Evolutionary conservation across 2,113 vertebrate genomes (phyloP), one percentile per base, ranked within the genome.

Genomic region (Planiliza haematocheilus): DNA sequence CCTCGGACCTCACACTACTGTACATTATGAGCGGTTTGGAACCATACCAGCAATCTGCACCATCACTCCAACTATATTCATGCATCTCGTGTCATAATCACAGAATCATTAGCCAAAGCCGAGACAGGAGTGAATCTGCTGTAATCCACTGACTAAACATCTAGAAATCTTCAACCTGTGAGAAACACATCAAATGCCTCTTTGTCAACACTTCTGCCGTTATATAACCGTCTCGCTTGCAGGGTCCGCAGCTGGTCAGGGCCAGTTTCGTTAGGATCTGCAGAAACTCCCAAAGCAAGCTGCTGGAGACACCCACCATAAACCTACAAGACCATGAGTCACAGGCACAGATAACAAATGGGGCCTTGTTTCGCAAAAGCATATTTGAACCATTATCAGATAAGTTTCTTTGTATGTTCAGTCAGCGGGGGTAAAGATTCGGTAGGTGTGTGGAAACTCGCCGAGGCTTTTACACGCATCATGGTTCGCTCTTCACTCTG

Each of bases 11-110:
- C 46, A 68, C 77, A 75, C 14, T 74, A 37, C 67, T 80, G 77
- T 65, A 80, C 74, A 67, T 78, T 42, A 74, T 89, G 74, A 78
- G 62, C 48, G 53, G 36, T 51, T 50, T 77, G 65, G 56, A 70
- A 65, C 10, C 20, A 20, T 4, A 49, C 36, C 59, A 65, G 8
- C n/a, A 17, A 57, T 37, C 30, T 64, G 42, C 21, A 9, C 36
- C 0, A 36, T 46, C 21, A 46, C 60, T 53, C 39, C n/a, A 10
- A 57, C n/a, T 20, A 8, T 30, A 56, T 50, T 39, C 13, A 52
- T 66, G 70, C 14, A 49, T 24, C 17, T 10, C 73, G 45, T 11
- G 17, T 30, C 21, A 45, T 38, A 46, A 7, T 30, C 11, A 56
- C n/a, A 53, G 52, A 58, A 16, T 49, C 12, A 5, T 17, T 18